Conservation (phyloP, 2,888 invertebrate genomes). For the Leptopterna dolabrata region DNA sequence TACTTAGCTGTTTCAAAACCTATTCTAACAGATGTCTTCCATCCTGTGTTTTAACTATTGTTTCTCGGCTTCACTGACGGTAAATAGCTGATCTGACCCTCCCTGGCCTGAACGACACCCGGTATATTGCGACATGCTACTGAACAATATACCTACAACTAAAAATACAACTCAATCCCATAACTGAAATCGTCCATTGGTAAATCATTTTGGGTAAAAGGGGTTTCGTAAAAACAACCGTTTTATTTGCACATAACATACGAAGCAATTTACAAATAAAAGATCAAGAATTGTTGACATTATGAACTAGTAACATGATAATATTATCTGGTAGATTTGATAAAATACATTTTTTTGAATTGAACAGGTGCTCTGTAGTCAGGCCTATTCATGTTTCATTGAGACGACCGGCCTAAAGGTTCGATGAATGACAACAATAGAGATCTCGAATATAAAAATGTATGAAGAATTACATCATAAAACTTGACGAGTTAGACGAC, state of each 20-base stretch:
- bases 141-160: too few species aligned
- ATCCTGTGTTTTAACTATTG: too few species aligned
- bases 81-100: too few species aligned
- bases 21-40: too few species aligned
- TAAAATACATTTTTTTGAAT: constrained; percentile 31
- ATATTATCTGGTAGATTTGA: background rate
- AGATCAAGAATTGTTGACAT: background rate
- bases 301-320: background rate
- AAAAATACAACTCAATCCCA: too few species aligned
- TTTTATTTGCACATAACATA: constrained; percentile 49
- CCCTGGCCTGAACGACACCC: too few species aligned
- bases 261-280: constrained; percentile 45
- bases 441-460: constrained; percentile 32
- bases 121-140: too few species aligned
- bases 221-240: constrained; percentile 37
- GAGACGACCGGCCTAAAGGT: background rate
- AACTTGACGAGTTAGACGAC: background rate
- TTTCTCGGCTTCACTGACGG: too few species aligned
- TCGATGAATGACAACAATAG: constrained; percentile 1
- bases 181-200: too few species aligned
- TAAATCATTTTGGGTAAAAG: background rate
- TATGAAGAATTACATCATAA: constrained; percentile 8
- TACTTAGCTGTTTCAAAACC: too few species aligned
- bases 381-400: background rate
- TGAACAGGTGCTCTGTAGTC: constrained; percentile 36